Base-by-base conservation (phyloP, 2,113 vertebrate genomes). In the Bucco capensis region DNA sequence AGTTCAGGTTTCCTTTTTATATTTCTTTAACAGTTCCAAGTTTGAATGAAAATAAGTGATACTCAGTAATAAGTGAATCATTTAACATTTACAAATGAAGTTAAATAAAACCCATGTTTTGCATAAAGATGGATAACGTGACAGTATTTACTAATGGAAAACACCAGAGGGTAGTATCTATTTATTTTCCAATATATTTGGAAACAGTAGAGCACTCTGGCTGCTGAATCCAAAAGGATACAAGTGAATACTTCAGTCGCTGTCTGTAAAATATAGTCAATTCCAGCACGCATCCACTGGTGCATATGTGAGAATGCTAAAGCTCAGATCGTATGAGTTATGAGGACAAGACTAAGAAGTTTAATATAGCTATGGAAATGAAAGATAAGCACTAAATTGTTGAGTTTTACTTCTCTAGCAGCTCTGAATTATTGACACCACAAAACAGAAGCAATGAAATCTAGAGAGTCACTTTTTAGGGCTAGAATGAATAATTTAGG, bases 101-200 rank as follows among this genome's bases (percentile, higher is more conserved):
- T 8, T 3, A 67, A 56, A 56, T 23, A 54, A 80, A 16, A 5
- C 16, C 42, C 33, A 62, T 42, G 71, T 27, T 49, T 60, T 30
- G 5, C 21, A 14, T 21, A 56, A 62, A 37, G 8, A 35, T 58
- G 21, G 38, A 42, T 35, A 53, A 8, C 19, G 7, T 37, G 70
- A 50, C 51, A 81, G 88, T 91, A 89, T 95, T 94, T 96, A 78
- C 95, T 92, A 83, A 92, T 66, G 54, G 42, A 82, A 95, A 97
- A 96, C 96, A 97, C 89, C 95, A 97, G 96, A 97, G 95, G 96
- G 96, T 96, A 96, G 96, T 79, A 92, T 97, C 95, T 93, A 97
- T 97, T 97, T 96, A 94, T 92, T 95, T 97, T 94, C 84, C 49
- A 65, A 53, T 8, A 8, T 86, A 74, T 85, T 67, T 79, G 16